Conservation (phyloP, 2,113 vertebrate genomes). For the Struthidea cinerea region DNA sequence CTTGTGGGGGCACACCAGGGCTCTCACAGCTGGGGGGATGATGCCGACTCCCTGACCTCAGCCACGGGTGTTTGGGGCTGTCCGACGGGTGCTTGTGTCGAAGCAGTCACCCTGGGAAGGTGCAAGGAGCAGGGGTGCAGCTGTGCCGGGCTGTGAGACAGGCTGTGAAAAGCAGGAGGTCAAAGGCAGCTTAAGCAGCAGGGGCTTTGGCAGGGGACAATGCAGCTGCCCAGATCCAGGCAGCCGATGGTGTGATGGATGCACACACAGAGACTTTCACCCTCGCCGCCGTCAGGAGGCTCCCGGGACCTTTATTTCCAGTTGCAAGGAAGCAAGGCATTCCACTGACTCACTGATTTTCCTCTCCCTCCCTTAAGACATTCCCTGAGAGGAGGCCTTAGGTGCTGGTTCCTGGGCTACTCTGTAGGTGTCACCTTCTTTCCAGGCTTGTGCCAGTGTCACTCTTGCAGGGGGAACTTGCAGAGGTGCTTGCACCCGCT, state of each 20-base stretch:
- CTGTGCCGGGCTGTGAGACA: background rate
- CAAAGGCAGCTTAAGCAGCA: background rate
- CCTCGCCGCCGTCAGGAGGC: background rate
- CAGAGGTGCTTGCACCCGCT: background rate
- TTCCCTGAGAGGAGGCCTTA: background rate
- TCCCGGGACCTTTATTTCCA: background rate
- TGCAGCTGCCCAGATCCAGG: fast-evolving
- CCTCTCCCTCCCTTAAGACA: background rate
- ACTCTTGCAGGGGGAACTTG: background rate
- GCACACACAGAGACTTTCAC: background rate
- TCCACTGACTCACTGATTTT: background rate
- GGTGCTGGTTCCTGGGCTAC: background rate
- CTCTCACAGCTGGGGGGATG: background rate
- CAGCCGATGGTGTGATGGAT: fast-evolving
- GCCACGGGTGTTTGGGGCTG: fast-evolving
- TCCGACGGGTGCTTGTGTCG: background rate
- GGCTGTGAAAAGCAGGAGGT: background rate
- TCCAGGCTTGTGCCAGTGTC: background rate
- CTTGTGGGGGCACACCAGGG: background rate
- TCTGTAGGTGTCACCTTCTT: background rate
- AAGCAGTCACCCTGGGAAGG: fast-evolving
- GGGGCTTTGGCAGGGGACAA: background rate
- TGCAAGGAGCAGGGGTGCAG: background rate
- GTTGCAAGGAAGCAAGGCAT: background rate
- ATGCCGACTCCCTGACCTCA: fast-evolving